phyloP scores from a whole-genome alignment of 1,140 invertebrate genomes.

The Bombyx mandarina region DNA sequence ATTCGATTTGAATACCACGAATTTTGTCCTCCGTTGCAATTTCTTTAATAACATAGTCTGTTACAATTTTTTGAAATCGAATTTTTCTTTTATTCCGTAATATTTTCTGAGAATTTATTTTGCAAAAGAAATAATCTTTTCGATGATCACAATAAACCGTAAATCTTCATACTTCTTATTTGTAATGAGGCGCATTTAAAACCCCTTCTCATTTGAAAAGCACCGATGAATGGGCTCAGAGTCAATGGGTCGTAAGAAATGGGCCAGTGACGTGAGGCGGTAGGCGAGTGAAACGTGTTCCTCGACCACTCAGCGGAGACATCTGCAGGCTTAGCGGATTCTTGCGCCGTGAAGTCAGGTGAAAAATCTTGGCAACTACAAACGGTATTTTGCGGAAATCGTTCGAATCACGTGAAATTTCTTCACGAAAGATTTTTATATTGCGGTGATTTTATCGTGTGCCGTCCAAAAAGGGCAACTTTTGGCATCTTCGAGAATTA shows the following conservation, averaged over 20 bases:
- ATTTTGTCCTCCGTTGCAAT: too few species aligned
- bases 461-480: too few species aligned
- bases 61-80: too few species aligned
- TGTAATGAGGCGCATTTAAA: constrained; percentile 36
- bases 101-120: too few species aligned
- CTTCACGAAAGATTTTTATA: neutral
- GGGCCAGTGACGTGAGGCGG: constrained; percentile 44
- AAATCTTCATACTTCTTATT: constrained; percentile 39
- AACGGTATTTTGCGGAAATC: too few species aligned
- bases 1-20: too few species aligned
- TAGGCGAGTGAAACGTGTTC: constrained; percentile 30
- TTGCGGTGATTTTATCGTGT: too few species aligned
- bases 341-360: constrained; percentile 16
- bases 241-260: constrained; percentile 66
- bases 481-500: too few species aligned
- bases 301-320: constrained; percentile 20
- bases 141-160: constrained; percentile 8
- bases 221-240: constrained; percentile 50
- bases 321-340: constrained; percentile 14
- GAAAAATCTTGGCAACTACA: neutral
- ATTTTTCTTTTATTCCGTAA: too few species aligned
- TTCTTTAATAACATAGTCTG: too few species aligned
- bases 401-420: constrained; percentile 6
- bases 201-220: constrained; percentile 50
- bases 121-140: too few species aligned